Percentiles rank a stretch among this genome's conserved stretches.
phyloP scores from a whole-genome alignment of 2,113 vertebrate species.

The Hippocampus barbouri region DNA sequence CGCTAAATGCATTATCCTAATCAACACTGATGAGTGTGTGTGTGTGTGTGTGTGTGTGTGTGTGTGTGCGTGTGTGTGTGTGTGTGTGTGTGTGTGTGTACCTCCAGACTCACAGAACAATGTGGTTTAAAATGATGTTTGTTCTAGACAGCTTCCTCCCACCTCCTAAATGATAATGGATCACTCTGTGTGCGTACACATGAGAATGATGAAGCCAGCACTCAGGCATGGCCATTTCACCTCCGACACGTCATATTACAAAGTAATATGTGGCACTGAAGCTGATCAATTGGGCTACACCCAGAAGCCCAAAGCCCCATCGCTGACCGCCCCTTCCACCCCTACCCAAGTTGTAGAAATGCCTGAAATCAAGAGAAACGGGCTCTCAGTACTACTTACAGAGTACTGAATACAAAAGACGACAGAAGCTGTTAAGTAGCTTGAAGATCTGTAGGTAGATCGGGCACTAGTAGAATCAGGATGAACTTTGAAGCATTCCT shows the following conservation, averaged over 20 bases:
- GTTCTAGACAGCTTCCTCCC: slow-evolving; percentile 44
- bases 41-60: not conserved
- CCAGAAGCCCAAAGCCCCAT: not conserved
- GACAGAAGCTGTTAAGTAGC: too few species aligned
- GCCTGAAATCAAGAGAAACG: slow-evolving; percentile 51
- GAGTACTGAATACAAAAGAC: slow-evolving; percentile 26
- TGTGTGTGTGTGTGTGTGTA: slow-evolving; percentile 10
- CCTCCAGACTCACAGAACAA: not conserved
- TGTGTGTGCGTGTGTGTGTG: slow-evolving; percentile 5
- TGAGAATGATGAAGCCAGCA: slow-evolving; percentile 2
- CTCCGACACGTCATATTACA: slow-evolving; percentile 23
- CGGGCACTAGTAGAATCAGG: too few species aligned
- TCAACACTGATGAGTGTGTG: slow-evolving; percentile 55
- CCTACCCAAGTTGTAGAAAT: not conserved
- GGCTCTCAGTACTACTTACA: slow-evolving; percentile 34
- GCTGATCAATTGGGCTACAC: not conserved
- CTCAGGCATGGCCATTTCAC: slow-evolving; percentile 17
- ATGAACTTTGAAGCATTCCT: too few species aligned
- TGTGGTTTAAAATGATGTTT: slow-evolving; percentile 40
- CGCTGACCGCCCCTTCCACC: not conserved
- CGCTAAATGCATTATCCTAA: slow-evolving; percentile 64
- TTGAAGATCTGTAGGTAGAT: not conserved
- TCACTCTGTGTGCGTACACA: slow-evolving; percentile 5
- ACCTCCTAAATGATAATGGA: slow-evolving; percentile 44
- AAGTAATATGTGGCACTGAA: not conserved